phyloP scores from a whole-genome alignment of 2,797 vertebrate genomes.

The Protosalanx chinensis region DNA sequence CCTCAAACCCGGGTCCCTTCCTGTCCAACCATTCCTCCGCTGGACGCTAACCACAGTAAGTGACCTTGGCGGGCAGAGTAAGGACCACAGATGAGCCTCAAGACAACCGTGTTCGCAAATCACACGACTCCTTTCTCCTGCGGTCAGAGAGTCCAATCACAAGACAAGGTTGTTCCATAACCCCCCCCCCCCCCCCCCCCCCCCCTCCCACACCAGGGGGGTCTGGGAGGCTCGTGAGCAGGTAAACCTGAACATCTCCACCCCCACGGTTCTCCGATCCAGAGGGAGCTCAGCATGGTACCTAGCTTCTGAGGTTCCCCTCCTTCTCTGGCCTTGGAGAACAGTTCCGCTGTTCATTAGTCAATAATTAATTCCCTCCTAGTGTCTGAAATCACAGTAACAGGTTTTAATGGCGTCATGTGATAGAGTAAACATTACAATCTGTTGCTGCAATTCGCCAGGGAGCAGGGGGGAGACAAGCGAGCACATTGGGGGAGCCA shows the following conservation, averaged over 20 bases:
- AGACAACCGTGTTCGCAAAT: slow-evolving; percentile 38
- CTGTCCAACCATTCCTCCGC: slow-evolving; percentile 5
- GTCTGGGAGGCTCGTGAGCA: slow-evolving; percentile 64
- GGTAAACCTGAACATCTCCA: slow-evolving; percentile 55
- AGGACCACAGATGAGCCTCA: slow-evolving; percentile 48
- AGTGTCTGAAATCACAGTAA: slow-evolving; percentile 78
- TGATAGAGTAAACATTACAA: slow-evolving; percentile 81
- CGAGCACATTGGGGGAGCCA: slow-evolving; percentile 65
- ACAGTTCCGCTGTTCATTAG: slow-evolving; percentile 72
- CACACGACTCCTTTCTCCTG: slow-evolving; percentile 25
- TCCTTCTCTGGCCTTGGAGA: slow-evolving; percentile 58
- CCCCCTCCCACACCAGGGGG: slow-evolving; percentile 14
- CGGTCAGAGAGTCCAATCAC: slow-evolving; percentile 1
- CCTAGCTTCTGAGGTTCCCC: slow-evolving; percentile 46
- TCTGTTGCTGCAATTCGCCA: slow-evolving; percentile 80
- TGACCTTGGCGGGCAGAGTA: slow-evolving; percentile 69
- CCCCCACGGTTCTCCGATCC: slow-evolving; percentile 51
- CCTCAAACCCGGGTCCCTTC: slow-evolving; percentile 21
- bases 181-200: neutral
- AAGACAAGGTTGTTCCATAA: slow-evolving; percentile 11
- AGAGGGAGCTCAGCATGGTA: slow-evolving; percentile 56
- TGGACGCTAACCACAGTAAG: slow-evolving; percentile 55
- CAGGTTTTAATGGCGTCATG: slow-evolving; percentile 81
- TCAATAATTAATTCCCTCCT: slow-evolving; percentile 75
- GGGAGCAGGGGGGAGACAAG: slow-evolving; percentile 57